Percentiles rank a stretch among this genome's conserved stretches.
phyloP scores from a whole-genome alignment of 2,888 invertebrate genomes.

The Cheilosia variabilis region DNA sequence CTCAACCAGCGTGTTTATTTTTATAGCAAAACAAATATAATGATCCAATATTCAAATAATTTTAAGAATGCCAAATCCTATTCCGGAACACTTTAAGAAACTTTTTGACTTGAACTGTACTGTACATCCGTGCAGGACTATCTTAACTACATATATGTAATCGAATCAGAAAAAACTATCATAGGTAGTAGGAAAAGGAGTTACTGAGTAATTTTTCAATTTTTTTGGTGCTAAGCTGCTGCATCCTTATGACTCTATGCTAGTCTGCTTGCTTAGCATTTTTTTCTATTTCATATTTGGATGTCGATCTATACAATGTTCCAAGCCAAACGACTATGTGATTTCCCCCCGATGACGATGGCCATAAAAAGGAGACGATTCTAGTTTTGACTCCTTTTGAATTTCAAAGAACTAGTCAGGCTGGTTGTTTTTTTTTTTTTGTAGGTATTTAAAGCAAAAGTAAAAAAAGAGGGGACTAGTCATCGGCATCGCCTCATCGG shows the following conservation, averaged over 20 bases:
- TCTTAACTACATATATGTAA: background rate
- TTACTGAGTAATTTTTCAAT: slow-evolving; percentile 6
- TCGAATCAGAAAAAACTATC: no score
- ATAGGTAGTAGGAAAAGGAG: no score
- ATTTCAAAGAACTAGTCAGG: slow-evolving; percentile 64
- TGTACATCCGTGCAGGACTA: background rate
- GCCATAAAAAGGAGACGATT: slow-evolving; percentile 26
- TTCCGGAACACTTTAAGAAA: slow-evolving; percentile 5
- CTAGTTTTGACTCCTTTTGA: slow-evolving; percentile 36
- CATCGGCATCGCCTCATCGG: background rate
- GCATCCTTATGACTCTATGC: no score
- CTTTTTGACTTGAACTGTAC: no score
- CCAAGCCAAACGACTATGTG: background rate
- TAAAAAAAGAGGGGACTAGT: slow-evolving; percentile 14
- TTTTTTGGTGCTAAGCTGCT: background rate
- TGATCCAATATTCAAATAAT: slow-evolving; percentile 15
- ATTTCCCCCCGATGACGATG: slow-evolving; percentile 16
- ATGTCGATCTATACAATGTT: background rate
- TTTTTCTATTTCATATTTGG: background rate
- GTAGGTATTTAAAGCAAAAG: slow-evolving; percentile 62
- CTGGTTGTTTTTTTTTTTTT: slow-evolving; percentile 49
- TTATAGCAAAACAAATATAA: slow-evolving; percentile 24
- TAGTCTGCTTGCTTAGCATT: slow-evolving; percentile 12
- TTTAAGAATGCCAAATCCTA: slow-evolving; percentile 27
- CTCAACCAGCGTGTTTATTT: slow-evolving; percentile 41